Base-by-base conservation (phyloP, 2,888 invertebrate genomes). In the Hirtodrosophila confusa region DNA sequence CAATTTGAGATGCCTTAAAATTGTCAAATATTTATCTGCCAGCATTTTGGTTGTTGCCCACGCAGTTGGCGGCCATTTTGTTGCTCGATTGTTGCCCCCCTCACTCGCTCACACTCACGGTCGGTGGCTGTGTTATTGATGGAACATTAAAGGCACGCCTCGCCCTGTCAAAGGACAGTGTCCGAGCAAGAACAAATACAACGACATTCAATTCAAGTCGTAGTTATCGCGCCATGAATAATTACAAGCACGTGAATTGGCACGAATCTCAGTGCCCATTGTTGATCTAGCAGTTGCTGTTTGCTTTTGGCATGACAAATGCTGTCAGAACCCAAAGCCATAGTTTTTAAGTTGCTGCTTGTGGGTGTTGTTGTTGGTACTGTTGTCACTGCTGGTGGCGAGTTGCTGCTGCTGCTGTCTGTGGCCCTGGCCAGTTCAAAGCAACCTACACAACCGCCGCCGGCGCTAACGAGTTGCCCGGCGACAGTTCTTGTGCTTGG, bases 351-450 rank as follows among this genome's bases (percentile, higher is more conserved):
- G 53, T 53, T 60, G 35, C 60, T 55, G 36, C 43, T 43, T 33
- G 44, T 51, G 33, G 33, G 49, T 41, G 77, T 49, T 64, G 74
- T 58, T 45, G 75, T 57, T 45, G 67, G 12, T 35, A 36, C 8
- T 39, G 9, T 12, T 29, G 50, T 31, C 11, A 37, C 36, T 24
- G 17, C 37, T 40, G 33, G 44, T 47, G 58, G 47, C 43, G 45
- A 50, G 10, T 43, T 43, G n/a, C 48, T 43, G 17, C 24, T 39
- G 29, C 45, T 47, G 33, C 47, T 39, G 68, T 53, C 39, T 45
- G 31, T 65, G 78, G 78, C 67, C 75, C 67, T 69, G 78, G 66
- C 76, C 75, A 75, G 69, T 69, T 74, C 50, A 69, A 74, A 54
- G 53, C 51, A 43, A n/a, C 78, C 75, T 63, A 78, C 75, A 78